Evolutionary conservation across 1,140 invertebrate genomes (phyloP).

Genomic region (silkworm (Bombyx mori)): ASM3026992v2 NC_085112.1:5479501-5480000

Average conservation of each 20-base stretch:
- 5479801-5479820: slow-evolving; percentile 58
- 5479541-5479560: slow-evolving; percentile 6
- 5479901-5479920: slow-evolving; percentile 14
- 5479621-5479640: slow-evolving; percentile 57
- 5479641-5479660: slow-evolving; percentile 66
- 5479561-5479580: slow-evolving; percentile 4
- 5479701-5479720: slow-evolving; percentile 63
- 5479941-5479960: slow-evolving; percentile 27
- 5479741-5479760: slow-evolving; percentile 58
- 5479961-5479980: slow-evolving; percentile 23
- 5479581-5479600: slow-evolving; percentile 20
- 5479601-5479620: slow-evolving; percentile 39
- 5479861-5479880: slow-evolving; percentile 47
- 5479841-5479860: slow-evolving; percentile 58
- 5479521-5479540: slow-evolving; percentile 20
- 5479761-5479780: slow-evolving; percentile 59
- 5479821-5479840: slow-evolving; percentile 37
- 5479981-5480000: slow-evolving; percentile 58
- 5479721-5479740: slow-evolving; percentile 70
- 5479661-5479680: slow-evolving; percentile 62
- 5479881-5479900: slow-evolving; percentile 32
- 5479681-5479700: slow-evolving; percentile 62
- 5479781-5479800: slow-evolving; percentile 29
- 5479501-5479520: slow-evolving; percentile 18
- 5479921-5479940: slow-evolving; percentile 22